Evolutionary conservation across 2,113 vertebrate genomes (phyloP).

Genomic region (Sinocyclocheilus grahami): DNA sequence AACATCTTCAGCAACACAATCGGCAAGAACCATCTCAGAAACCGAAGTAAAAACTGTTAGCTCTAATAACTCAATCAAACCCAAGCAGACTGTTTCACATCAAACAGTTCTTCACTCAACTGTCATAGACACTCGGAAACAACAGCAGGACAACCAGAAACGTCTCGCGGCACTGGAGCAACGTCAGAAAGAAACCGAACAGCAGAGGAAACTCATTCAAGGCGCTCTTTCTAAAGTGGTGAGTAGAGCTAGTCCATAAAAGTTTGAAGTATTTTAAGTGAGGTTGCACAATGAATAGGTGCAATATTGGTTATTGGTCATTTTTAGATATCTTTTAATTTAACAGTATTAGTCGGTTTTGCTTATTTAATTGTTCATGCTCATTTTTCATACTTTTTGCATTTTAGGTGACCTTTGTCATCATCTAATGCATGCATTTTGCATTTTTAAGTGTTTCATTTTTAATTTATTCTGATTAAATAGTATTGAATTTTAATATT

Average conservation of each 20-base stretch:
- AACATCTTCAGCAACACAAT: not conserved
- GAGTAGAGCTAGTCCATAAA: slow-evolving; percentile 46
- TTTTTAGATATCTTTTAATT: not conserved
- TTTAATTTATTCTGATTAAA: not conserved
- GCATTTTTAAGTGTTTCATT: not conserved
- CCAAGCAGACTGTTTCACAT: not conserved
- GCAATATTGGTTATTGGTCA: not conserved
- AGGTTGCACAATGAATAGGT: not conserved
- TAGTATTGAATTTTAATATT: not conserved
- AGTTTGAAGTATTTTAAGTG: no score
- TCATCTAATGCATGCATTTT: no score
- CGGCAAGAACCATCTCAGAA: not conserved
- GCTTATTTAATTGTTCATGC: not conserved
- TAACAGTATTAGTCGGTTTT: not conserved
- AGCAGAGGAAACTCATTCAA: slow-evolving; percentile 85
- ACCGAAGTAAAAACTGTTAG: not conserved
- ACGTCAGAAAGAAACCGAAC: slow-evolving; percentile 78
- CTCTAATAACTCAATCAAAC: not conserved
- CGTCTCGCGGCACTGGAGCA: slow-evolving; percentile 86
- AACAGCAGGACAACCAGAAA: slow-evolving; percentile 83
- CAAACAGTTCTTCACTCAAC: not conserved
- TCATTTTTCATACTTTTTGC: no score
- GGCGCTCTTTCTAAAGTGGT: slow-evolving; percentile 87
- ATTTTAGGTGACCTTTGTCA: no score
- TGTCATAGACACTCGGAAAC: slow-evolving; percentile 60